Evolutionary conservation across 1,140 invertebrate genomes (phyloP).

Genomic region (Magallana gigas): DNA sequence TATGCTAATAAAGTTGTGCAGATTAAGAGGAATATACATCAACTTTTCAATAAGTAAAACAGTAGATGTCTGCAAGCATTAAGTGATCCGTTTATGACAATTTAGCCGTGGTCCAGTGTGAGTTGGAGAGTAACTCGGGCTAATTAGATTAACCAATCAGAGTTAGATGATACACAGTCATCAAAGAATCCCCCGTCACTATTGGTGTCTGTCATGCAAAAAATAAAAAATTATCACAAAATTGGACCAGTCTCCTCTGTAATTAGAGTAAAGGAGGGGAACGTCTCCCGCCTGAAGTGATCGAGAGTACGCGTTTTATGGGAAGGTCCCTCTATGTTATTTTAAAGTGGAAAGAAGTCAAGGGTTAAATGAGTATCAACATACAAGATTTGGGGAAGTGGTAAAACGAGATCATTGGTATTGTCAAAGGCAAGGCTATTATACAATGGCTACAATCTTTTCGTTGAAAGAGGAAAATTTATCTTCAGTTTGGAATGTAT

Average conservation of each 20-base stretch:
- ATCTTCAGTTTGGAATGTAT: too few relatives aligned
- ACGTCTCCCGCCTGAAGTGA: conserved; percentile 24
- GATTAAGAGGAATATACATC: conserved; percentile 28
- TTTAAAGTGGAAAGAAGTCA: neutral
- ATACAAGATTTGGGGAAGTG: neutral
- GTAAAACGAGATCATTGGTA: neutral
- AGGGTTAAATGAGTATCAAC: conserved; percentile 25
- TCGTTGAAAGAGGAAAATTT: neutral
- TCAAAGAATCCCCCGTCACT: conserved; percentile 13
- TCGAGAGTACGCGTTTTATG: neutral
- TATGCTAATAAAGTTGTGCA: conserved; percentile 36
- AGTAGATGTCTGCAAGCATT: conserved; percentile 25
- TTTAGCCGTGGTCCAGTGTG: conserved; percentile 15
- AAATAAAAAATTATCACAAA: conserved; percentile 39
- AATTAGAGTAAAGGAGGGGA: conserved; percentile 36
- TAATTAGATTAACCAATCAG: conserved; percentile 40
- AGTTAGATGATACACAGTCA: neutral
- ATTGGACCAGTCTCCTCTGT: conserved; percentile 28
- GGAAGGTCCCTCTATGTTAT: conserved; percentile 15
- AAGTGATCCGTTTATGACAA: conserved; percentile 28
- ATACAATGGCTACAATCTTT: neutral
- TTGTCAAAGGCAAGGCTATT: conserved; percentile 21
- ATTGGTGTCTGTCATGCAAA: conserved; percentile 39
- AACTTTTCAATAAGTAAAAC: conserved; percentile 34
- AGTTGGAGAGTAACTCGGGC: conserved; percentile 10